A percentile compares a stretch with the other conserved stretches of the same genome.
phyloP scores from a whole-genome alignment of 1,140 invertebrate species.

The Atta colombica region DNA sequence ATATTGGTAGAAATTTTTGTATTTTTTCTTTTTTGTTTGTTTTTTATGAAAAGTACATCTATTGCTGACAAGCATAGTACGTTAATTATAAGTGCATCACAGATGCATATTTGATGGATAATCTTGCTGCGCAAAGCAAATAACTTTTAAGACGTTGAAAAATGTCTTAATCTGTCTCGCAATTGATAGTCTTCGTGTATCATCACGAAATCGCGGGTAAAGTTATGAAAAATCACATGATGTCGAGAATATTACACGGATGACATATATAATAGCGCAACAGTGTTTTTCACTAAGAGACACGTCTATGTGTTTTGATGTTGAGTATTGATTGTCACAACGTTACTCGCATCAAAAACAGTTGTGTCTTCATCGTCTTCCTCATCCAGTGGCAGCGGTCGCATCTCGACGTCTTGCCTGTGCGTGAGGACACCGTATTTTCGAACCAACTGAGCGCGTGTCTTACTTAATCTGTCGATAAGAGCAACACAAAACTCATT shows the following conservation, averaged over 20 bases:
- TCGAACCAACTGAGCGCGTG: constrained; percentile 84
- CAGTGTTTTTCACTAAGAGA: neutral
- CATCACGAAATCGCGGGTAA: constrained; percentile 4
- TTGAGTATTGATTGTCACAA: constrained; percentile 70
- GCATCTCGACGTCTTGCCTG: constrained; percentile 88
- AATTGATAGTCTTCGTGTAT: constrained; percentile 16
- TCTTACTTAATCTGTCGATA: constrained; percentile 77
- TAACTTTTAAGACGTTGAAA: constrained; percentile 41
- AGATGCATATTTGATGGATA: constrained; percentile 59
- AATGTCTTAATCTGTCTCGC: constrained; percentile 18
- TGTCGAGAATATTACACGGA: constrained; percentile 18
- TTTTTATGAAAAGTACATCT: constrained; percentile 66
- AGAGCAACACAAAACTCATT: constrained; percentile 9
- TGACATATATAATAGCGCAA: constrained; percentile 13
- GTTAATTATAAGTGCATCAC: constrained; percentile 48
- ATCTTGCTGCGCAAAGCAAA: constrained; percentile 63
- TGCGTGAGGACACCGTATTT: constrained; percentile 88
- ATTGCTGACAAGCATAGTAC: constrained; percentile 63
- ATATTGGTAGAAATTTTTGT: constrained; percentile 52
- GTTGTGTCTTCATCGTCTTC: constrained; percentile 88
- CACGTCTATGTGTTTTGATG: constrained; percentile 72
- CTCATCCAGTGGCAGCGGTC: constrained; percentile 87
- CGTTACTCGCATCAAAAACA: constrained; percentile 86
- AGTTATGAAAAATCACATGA: constrained; percentile 27
- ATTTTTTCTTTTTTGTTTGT: constrained; percentile 13